These are phyloP conservation scores for Euwallacea fornicatus DNA, from an alignment of 1,140 invertebrate genomes.

Conservation along the genomic window DNA sequence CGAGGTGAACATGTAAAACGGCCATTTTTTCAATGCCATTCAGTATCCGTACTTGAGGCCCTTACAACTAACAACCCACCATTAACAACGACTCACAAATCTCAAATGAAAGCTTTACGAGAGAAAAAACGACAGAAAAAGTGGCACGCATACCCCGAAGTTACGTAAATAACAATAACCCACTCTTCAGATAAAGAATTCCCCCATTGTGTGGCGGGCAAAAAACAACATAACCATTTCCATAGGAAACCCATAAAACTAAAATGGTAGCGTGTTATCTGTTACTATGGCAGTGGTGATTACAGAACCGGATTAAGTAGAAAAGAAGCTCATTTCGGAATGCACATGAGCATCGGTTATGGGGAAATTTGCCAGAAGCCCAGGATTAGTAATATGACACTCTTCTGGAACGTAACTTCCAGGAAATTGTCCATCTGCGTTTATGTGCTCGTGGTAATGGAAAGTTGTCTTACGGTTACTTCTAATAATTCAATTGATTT, in stretches of 20 bases:
- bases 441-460: no score
- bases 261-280: constrained; percentile 39
- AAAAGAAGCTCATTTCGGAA: background rate
- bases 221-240: constrained; percentile 39
- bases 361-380: no score
- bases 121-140: constrained; percentile 24
- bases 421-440: no score
- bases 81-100: constrained; percentile 16
- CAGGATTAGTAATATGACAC: no score
- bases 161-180: constrained; percentile 39
- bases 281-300: constrained; percentile 13
- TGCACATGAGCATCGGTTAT: no score
- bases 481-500: no score
- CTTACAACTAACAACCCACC: background rate
- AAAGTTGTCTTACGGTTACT: no score
- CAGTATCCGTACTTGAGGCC: no score
- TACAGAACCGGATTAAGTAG: constrained; percentile 10
- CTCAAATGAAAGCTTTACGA: constrained; percentile 22
- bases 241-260: constrained; percentile 39
- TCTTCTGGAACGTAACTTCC: no score
- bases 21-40: no score
- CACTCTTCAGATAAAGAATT: constrained; percentile 36
- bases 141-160: constrained; percentile 21
- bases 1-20: no score
- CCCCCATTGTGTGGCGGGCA: constrained; percentile 36